Evolutionary conservation across 2,113 vertebrate species (phyloP), one percentile per base, ranked within the genome.

Genomic region (Felis chaus): DNA sequence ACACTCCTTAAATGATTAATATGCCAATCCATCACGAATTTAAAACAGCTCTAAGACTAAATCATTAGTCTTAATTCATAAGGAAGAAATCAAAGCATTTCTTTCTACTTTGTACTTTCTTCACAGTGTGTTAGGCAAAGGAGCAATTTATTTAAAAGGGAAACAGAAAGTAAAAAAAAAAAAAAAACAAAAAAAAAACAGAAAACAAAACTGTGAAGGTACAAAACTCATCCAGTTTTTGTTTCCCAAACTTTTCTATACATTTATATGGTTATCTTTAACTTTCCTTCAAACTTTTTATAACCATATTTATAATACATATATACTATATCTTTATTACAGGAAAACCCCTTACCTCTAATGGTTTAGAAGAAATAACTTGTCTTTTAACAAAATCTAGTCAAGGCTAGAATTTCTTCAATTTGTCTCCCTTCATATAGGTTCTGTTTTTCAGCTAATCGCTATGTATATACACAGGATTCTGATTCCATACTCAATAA

Each of bases 371-470:
- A 84, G 36, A 94, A 61, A 55, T 80, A 14, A 79, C 36, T 86
- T 79, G 7, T 68, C 36, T 83, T 63, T 29, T 87, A 91, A 95
- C 57, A 74, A 94, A 94, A 92, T 88, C 39, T 39, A 95, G 39
- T 48, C 76, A 89, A 78, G 41, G 36, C 48, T 83, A 83, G 33
- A 90, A 78, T 84, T 90, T 90, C 53, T 74, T 83, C 25, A 68
- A 48, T 12, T 53, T 18, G 80, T 93, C 33, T 74, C 41, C 19
- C 41, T 76, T 91, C 89, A 12, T 23, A 50, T 21, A 66, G 81
- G 74, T 7, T 65, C 39, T 89, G 12, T 23, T 61, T 87, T 78
- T 63, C 9, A 73, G 63, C 27, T 74, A 81, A 36, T n/a, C 7
- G 78, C 9, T 87, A 87, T 33, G 41, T 45, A 18, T 1, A 41